Evolutionary conservation across 64 coral and sea anemone genomes (phyloP), one percentile per base, ranked within the genome.

Genomic region (Cladopsammia gracilis): DNA sequence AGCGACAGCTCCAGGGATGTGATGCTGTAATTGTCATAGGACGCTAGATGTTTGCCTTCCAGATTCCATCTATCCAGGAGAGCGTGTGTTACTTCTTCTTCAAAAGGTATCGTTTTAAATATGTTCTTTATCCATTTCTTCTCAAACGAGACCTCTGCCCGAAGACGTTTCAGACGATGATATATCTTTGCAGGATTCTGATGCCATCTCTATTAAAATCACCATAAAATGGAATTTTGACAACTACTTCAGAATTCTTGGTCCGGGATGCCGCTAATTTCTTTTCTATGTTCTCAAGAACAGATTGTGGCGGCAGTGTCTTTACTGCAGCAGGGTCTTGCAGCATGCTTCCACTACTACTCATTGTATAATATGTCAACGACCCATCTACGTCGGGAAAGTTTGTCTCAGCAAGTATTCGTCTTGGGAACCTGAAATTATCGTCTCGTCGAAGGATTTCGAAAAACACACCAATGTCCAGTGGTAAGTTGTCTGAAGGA

Each of bases 121-220:
- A 25, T 44, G 16, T 75, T 74, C 7, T 76, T 54, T 10, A 88
- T 4, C 71, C 86, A 88, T 59, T 22, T 12, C 60, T 59, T 34
- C 12, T 83, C 79, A 16, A 83, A 65, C 5, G 7, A 25, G 54
- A 83, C 79, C 45, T 83, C 58, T 6, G 4, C 14, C 15, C 42
- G 9, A 42, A 83, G 25, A 11, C 12, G 22, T 43, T 65, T 64
- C 44, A 65, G 7, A 3, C 79, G 19, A 59, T 83, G 79, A 64
- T 42, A 88, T 42, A 53, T 34, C 50, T 64, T 16, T n/a, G n/a
- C 9, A 88, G 43, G 26, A 88, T 46, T 4, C 42, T 0, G 42
- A 88, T 88, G 16, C 71, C 86, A 20, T 76, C 53, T 57, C 15
- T 75, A 19, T 76, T 57, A 47, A 88, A 78, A 77, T 45, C 47